Evolutionary conservation across 2,888 invertebrate genomes (phyloP).

Genomic region (Erebia palarica): DNA sequence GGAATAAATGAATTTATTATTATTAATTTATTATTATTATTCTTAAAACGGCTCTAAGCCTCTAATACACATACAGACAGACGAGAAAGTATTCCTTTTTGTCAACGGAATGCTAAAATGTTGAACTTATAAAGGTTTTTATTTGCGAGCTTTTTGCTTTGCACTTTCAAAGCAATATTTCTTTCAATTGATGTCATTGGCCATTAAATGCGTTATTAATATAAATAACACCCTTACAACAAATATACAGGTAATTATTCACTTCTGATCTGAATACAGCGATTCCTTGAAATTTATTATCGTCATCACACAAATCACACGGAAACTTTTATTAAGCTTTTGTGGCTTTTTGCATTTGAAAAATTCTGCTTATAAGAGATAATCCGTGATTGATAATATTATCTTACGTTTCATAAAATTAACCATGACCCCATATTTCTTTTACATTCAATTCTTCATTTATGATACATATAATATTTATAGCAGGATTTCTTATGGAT

Average conservation of each 20-base stretch:
- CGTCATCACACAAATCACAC: background rate
- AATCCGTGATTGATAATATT: background rate
- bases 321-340: background rate
- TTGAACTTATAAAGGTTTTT: background rate
- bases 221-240: background rate
- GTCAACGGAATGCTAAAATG: too few species aligned
- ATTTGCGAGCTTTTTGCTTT: background rate
- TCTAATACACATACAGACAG: too few species aligned
- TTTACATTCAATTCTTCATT: background rate
- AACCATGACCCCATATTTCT: background rate
- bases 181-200: background rate
- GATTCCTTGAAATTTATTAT: background rate
- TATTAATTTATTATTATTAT: too few species aligned
- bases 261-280: conserved; percentile 12
- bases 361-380: background rate
- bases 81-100: too few species aligned
- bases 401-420: background rate
- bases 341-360: conserved; percentile 8
- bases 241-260: conserved; percentile 15
- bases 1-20: too few species aligned
- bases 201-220: conserved; percentile 13
- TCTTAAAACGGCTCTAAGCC: too few species aligned
- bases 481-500: background rate
- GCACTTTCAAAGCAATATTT: background rate
- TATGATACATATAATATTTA: too few species aligned